A percentile compares a stretch with the other conserved stretches of the same genome.
These are phyloP conservation scores for Temnothorax unifasciatus DNA, from an alignment of 2,888 invertebrate species.

Conservation along the genomic window DNA sequence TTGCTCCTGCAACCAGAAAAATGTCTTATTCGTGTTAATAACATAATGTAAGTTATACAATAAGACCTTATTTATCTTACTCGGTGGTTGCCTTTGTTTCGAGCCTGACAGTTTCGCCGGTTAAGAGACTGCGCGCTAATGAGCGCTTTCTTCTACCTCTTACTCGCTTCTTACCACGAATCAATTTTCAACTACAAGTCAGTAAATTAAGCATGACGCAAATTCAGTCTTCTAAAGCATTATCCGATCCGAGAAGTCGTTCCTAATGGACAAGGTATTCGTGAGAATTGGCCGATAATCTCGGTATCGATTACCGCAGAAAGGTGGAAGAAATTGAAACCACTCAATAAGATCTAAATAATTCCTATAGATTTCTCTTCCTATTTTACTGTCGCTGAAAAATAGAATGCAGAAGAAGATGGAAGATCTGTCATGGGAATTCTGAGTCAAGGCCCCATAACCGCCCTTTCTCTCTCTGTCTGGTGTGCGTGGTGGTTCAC, in stretches of 20 bases:
- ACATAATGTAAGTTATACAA: slow-evolving; percentile 31
- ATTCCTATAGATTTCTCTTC: not conserved
- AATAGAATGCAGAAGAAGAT: slow-evolving; percentile 31
- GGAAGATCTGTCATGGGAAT: slow-evolving; percentile 67
- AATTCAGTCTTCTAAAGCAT: slow-evolving; percentile 20
- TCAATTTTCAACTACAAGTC: slow-evolving; percentile 29
- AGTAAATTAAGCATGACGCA: slow-evolving; percentile 43
- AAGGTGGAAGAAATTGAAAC: not conserved
- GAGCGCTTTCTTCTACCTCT: slow-evolving; percentile 43
- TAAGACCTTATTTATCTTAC: slow-evolving; percentile 40
- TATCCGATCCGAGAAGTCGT: slow-evolving; percentile 9
- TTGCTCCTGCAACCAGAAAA: slow-evolving; percentile 13
- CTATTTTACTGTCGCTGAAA: not conserved
- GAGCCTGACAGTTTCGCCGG: slow-evolving; percentile 10
- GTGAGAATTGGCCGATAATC: slow-evolving; percentile 12
- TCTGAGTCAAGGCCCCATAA: slow-evolving; percentile 63
- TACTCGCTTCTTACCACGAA: slow-evolving; percentile 29
- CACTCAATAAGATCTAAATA: not conserved
- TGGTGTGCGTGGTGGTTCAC: slow-evolving; percentile 43
- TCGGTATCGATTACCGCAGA: not conserved
- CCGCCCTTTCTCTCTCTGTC: slow-evolving; percentile 16
- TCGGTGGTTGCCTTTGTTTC: slow-evolving; percentile 28
- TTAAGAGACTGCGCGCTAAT: slow-evolving; percentile 38
- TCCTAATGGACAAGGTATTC: not conserved
- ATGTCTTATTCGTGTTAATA: slow-evolving; percentile 20